These are phyloP conservation scores for Catocala fraxini DNA, from an alignment of 2,888 invertebrate genomes.

Conservation along the genomic window DNA sequence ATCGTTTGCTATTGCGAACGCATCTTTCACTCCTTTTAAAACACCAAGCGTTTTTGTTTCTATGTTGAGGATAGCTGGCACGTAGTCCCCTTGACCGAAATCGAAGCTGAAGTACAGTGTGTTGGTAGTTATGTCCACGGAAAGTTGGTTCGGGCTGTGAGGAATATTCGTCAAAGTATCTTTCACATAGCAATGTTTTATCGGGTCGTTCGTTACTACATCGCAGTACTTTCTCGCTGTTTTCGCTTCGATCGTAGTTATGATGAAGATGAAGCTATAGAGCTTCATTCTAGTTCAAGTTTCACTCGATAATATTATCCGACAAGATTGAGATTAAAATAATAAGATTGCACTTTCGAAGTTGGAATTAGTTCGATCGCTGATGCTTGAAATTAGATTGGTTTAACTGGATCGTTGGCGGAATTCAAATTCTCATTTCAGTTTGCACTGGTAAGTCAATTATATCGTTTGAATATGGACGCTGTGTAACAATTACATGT, in stretches of 20 bases:
- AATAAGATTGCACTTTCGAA: constrained; percentile 24
- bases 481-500: no score
- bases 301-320: background rate
- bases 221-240: constrained; percentile 59
- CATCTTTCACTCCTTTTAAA: constrained; percentile 76
- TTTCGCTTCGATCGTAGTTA: constrained; percentile 37
- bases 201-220: constrained; percentile 54
- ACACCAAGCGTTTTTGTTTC: constrained; percentile 67
- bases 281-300: constrained; percentile 29
- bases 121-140: constrained; percentile 67
- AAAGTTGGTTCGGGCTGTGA: constrained; percentile 77
- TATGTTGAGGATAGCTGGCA: constrained; percentile 67
- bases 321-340: constrained; percentile 3
- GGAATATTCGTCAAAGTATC: constrained; percentile 65
- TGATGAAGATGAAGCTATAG: constrained; percentile 23
- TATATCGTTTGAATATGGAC: no score
- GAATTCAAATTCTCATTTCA: constrained; percentile 5
- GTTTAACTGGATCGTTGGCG: background rate
- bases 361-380: constrained; percentile 8
- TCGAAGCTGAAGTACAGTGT: constrained; percentile 78
- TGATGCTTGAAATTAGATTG: constrained; percentile 20
- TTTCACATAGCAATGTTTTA: constrained; percentile 68
- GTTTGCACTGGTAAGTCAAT: background rate
- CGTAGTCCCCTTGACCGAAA: constrained; percentile 73
- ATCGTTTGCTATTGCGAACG: constrained; percentile 73